A percentile compares a stretch with the other conserved stretches of the same genome.
Conservation (phyloP, 2,113 vertebrate species). For the Oryzias javanicus region DNA sequence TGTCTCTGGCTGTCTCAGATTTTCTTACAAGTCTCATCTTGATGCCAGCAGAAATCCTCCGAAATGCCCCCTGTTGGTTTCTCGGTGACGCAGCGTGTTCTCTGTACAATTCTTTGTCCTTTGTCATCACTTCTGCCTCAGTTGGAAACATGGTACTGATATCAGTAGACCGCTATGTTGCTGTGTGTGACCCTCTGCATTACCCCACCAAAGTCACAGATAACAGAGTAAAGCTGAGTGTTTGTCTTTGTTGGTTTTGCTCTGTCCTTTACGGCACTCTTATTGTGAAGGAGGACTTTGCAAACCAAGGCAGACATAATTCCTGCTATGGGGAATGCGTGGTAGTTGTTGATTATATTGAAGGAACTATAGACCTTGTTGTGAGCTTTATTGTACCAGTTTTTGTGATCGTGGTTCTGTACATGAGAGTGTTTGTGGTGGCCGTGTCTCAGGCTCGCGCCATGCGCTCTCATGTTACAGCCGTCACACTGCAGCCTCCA, state of each 20-base stretch:
- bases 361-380: background rate
- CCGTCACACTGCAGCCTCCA: slow-evolving; percentile 3
- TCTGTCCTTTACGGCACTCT: background rate
- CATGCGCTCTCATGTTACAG: slow-evolving; percentile 10
- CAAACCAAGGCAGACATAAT: background rate
- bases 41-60: slow-evolving; percentile 77
- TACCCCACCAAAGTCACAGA: slow-evolving; percentile 36
- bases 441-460: slow-evolving; percentile 7
- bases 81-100: slow-evolving; percentile 40
- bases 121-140: slow-evolving; percentile 20
- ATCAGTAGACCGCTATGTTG: slow-evolving; percentile 18
- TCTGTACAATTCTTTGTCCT: slow-evolving; percentile 12
- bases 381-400: slow-evolving; percentile 3
- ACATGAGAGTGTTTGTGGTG: slow-evolving; percentile 8
- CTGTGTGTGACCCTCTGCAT: slow-evolving; percentile 41
- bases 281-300: background rate
- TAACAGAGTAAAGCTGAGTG: slow-evolving; percentile 5
- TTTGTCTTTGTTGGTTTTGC: slow-evolving; percentile 32
- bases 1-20: slow-evolving; percentile 61
- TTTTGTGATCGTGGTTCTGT: slow-evolving; percentile 1
- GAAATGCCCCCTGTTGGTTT: slow-evolving; percentile 44
- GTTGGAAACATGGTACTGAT: slow-evolving; percentile 29
- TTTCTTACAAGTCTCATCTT: slow-evolving; percentile 61
- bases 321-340: slow-evolving; percentile 27
- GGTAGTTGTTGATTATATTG: background rate